Percentiles rank a stretch among this genome's conserved stretches.
These are phyloP conservation scores for Octonoba sinensis DNA, from an alignment of 2,888 invertebrate genomes.

Conservation along the genomic window DNA sequence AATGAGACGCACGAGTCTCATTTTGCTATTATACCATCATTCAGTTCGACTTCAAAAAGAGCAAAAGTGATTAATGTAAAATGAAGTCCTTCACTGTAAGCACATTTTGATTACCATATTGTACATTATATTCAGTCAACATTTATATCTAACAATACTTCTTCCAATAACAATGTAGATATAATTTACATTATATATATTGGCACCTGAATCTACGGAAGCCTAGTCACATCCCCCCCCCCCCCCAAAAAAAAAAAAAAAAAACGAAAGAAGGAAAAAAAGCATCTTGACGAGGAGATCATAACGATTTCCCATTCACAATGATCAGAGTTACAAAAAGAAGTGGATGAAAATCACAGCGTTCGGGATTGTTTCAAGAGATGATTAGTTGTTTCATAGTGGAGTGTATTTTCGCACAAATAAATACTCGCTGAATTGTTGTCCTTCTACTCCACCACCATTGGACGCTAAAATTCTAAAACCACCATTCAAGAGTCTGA, in stretches of 20 bases:
- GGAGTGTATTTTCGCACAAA: conserved; percentile 76
- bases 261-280: no score
- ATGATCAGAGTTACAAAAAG: conserved; percentile 1
- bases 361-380: not conserved
- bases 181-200: conserved; percentile 48
- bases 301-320: not conserved
- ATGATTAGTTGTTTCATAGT: conserved; percentile 44
- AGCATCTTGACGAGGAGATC: no score
- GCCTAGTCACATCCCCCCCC: conserved; percentile 2
- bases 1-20: no score
- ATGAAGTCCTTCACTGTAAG: no score
- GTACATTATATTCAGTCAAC: conserved; percentile 1
- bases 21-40: no score
- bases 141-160: conserved; percentile 7
- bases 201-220: conserved; percentile 52
- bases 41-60: no score
- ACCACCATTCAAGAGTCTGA: conserved; percentile 82
- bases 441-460: conserved; percentile 88
- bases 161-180: conserved; percentile 34
- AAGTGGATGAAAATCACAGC: conserved; percentile 37
- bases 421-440: conserved; percentile 90
- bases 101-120: no score
- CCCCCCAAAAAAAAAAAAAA: no score
- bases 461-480: conserved; percentile 86
- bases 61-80: no score